Percentiles rank a stretch among this genome's conserved stretches.
These are phyloP conservation scores for Chamaedrilus cognettii DNA, from an alignment of 2,888 invertebrate species.

Conservation along the genomic window DNA sequence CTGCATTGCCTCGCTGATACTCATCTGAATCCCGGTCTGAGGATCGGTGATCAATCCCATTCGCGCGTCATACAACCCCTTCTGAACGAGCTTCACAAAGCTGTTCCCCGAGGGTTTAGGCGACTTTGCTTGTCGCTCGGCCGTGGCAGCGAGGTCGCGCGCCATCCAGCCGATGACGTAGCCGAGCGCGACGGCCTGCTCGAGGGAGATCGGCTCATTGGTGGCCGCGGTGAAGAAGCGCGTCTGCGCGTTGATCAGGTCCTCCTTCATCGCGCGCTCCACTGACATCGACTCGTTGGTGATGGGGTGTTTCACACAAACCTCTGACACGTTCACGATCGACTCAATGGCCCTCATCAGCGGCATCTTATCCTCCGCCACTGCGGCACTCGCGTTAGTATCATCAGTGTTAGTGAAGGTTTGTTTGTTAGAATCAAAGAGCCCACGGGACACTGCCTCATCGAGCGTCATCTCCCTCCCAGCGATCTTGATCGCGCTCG, in stretches of 20 bases:
- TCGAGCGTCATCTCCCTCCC: constrained; percentile 66
- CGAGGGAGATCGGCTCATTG: constrained; percentile 70
- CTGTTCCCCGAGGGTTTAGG: constrained; percentile 53
- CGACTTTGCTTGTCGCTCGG: constrained; percentile 59
- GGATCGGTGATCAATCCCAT: constrained; percentile 66
- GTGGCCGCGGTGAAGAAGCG: constrained; percentile 51
- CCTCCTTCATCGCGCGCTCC: constrained; percentile 69
- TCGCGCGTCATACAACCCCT: constrained; percentile 69
- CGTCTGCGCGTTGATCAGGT: constrained; percentile 68
- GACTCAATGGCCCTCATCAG: constrained; percentile 88
- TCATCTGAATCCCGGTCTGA: constrained; percentile 76
- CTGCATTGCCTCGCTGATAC: constrained; percentile 78
- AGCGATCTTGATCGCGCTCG: constrained; percentile 15
- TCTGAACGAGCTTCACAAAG: constrained; percentile 37
- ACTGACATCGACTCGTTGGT: constrained; percentile 75
- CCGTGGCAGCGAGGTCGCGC: constrained; percentile 49
- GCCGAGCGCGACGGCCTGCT: constrained; percentile 71
- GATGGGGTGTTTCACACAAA: constrained; percentile 70
- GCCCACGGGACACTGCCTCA: constrained; percentile 39
- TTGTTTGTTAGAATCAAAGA: constrained; percentile 40
- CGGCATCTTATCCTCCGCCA: constrained; percentile 73
- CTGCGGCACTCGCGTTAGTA: too few relatives aligned
- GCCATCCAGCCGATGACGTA: constrained; percentile 31
- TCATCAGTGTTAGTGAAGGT: constrained; percentile 44
- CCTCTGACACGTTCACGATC: constrained; percentile 70